Evolutionary conservation across 1,140 invertebrate species (phyloP).

Genomic region (Lamellibrachia luymesi): DNA sequence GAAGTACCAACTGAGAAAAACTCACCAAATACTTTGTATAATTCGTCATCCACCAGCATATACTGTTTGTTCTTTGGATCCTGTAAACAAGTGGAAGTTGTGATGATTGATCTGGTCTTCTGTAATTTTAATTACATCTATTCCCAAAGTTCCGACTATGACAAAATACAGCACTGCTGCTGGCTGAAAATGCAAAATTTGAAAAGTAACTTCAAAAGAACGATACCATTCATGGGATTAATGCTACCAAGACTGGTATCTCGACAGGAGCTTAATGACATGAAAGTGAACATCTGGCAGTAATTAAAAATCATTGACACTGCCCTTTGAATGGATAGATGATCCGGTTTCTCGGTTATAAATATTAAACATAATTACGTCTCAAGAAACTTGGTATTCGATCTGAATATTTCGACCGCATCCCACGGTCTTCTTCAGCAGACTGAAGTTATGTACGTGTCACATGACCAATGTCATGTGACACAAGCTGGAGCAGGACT

Average conservation of each 20-base stretch:
- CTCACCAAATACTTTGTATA: conserved; percentile 80
- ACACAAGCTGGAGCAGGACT: too few species aligned
- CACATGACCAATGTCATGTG: too few species aligned
- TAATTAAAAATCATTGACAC: too few species aligned
- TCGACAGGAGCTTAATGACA: too few species aligned
- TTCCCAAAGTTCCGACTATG: not conserved
- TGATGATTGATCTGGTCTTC: not conserved
- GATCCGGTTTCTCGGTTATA: too few species aligned
- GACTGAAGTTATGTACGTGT: too few species aligned
- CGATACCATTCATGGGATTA: not conserved
- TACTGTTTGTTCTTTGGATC: conserved; percentile 93
- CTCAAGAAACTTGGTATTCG: too few species aligned
- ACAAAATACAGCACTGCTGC: not conserved
- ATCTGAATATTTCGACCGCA: too few species aligned
- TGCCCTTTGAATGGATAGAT: too few species aligned
- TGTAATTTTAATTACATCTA: not conserved
- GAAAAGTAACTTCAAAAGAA: not conserved
- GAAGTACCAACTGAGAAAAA: conserved; percentile 15
- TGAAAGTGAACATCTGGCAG: too few species aligned
- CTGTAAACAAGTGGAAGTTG: conserved; percentile 53
- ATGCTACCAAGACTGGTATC: not conserved
- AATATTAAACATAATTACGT: too few species aligned
- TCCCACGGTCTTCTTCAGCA: too few species aligned
- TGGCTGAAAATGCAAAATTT: not conserved
- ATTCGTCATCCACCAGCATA: conserved; percentile 87